Conservation (phyloP, 2,113 vertebrate species). For the Spermophilus dauricus region DNA sequence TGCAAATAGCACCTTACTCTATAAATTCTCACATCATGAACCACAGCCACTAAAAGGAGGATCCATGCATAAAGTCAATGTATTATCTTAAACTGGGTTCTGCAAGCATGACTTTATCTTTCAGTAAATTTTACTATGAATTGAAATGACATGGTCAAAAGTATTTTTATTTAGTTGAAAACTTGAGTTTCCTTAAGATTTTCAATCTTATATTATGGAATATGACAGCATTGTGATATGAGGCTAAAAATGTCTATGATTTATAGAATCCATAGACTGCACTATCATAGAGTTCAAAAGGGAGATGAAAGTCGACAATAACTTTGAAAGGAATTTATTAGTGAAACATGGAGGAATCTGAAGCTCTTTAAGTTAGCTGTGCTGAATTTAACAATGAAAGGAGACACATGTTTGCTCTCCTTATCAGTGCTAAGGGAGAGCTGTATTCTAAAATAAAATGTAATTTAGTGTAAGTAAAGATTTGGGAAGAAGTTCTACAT, state of each 20-base stretch:
- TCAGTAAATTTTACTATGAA: not conserved
- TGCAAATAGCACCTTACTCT: not conserved
- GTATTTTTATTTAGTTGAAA: not conserved
- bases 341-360: not conserved
- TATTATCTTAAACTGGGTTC: not conserved
- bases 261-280: not conserved
- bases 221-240: not conserved
- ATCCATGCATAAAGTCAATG: not conserved
- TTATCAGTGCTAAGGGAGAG: not conserved
- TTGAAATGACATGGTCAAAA: not conserved
- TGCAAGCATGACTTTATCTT: not conserved
- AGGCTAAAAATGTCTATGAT: not conserved
- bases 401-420: not conserved
- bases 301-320: not conserved
- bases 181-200: not conserved
- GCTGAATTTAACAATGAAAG: not conserved
- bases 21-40: not conserved
- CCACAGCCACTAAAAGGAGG: not conserved
- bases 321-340: constrained; percentile 44
- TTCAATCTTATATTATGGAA: not conserved
- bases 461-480: not conserved
- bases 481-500: not conserved
- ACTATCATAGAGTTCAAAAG: not conserved
- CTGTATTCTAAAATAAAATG: not conserved
- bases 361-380: not conserved